Percentiles rank a stretch among this genome's conserved stretches.
These are phyloP conservation scores for Caerostris darwini DNA, from an alignment of 1,140 invertebrate genomes.

Conservation along the genomic window DNA sequence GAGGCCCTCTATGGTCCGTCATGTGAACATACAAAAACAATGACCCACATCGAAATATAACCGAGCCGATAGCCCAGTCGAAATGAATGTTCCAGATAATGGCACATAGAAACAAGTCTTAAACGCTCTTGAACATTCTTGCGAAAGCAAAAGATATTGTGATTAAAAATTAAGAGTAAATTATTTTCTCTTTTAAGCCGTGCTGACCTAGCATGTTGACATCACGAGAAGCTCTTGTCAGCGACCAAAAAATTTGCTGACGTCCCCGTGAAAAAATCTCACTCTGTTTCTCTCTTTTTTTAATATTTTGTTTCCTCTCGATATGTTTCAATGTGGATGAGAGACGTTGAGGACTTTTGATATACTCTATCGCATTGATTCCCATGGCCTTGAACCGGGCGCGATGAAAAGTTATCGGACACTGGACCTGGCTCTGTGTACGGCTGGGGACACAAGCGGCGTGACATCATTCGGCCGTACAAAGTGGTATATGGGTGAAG, in stretches of 20 bases:
- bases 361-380: constrained; percentile 74
- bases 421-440: constrained; percentile 53
- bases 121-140: constrained; percentile 8
- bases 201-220: constrained; percentile 65
- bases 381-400: constrained; percentile 69
- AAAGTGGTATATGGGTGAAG: not conserved
- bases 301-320: constrained; percentile 22
- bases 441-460: constrained; percentile 45
- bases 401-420: constrained; percentile 70
- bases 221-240: constrained; percentile 59
- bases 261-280: constrained; percentile 19
- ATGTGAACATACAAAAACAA: not conserved
- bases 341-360: constrained; percentile 62
- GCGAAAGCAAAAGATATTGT: constrained; percentile 23
- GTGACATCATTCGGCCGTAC: constrained; percentile 47
- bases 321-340: constrained; percentile 41
- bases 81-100: not conserved
- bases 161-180: constrained; percentile 55
- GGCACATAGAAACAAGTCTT: constrained; percentile 38
- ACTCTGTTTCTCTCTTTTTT: not conserved
- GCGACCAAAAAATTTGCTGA: constrained; percentile 64
- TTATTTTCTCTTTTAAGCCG: constrained; percentile 34
- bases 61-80: not conserved
- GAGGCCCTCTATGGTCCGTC: not conserved
- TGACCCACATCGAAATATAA: not conserved